Evolutionary conservation across 2,888 invertebrate genomes (phyloP).

Genomic region (Xestia rhomboidea): DNA sequence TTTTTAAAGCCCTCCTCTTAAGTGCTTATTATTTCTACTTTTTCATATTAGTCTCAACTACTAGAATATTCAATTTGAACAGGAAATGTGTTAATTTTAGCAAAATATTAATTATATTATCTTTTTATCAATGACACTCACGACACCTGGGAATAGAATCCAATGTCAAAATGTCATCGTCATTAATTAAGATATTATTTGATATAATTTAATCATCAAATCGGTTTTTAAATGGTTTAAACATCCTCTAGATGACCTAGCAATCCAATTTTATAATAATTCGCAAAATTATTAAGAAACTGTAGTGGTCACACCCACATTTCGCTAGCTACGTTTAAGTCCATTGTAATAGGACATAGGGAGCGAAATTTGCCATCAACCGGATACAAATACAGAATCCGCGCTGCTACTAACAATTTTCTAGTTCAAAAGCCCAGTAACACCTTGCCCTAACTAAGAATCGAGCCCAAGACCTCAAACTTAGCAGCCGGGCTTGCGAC

Average conservation of each 20-base stretch:
- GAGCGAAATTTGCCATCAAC: too few species aligned
- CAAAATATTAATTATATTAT: conserved; percentile 3
- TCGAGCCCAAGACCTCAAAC: too few species aligned
- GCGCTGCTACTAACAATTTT: too few species aligned
- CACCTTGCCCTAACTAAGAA: too few species aligned
- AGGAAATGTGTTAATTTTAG: background rate
- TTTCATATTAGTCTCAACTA: background rate
- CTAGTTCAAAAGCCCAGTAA: too few species aligned
- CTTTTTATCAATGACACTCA: conserved; percentile 1
- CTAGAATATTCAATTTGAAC: background rate
- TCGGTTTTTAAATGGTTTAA: conserved; percentile 9
- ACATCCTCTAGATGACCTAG: conserved; percentile 19
- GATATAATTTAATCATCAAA: conserved; percentile 11
- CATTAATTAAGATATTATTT: background rate
- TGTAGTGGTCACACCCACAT: background rate
- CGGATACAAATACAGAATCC: too few species aligned
- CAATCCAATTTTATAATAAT: background rate
- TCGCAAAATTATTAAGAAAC: background rate
- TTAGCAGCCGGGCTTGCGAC: too few species aligned
- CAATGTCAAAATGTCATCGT: conserved; percentile 43
- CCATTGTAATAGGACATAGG: too few species aligned
- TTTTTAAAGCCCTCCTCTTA: too few species aligned
- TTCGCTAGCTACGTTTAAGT: background rate
- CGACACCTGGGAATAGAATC: background rate
- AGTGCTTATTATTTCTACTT: background rate